Evolutionary conservation across 2,888 invertebrate species (phyloP).

Genomic region (Salticus scenicus): DNA sequence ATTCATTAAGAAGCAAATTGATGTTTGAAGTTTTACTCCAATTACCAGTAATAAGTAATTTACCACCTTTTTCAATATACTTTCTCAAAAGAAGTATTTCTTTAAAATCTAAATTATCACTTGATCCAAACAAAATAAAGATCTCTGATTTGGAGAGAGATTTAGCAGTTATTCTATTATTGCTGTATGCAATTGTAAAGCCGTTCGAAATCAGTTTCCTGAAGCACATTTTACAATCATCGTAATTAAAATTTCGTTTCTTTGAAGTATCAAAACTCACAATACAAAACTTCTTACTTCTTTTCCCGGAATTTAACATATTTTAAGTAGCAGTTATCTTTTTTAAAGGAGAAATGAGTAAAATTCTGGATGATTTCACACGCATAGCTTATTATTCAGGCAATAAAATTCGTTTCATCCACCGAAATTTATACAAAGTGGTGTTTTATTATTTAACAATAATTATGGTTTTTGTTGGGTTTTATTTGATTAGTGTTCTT

Average conservation of each 20-base stretch:
- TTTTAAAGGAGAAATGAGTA: no score
- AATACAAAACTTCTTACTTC: not conserved
- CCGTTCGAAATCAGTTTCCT: constrained; percentile 19
- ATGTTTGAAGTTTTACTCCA: constrained; percentile 92
- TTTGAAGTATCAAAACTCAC: constrained; percentile 34
- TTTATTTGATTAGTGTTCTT: no score
- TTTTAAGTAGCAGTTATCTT: no score
- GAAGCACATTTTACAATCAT: not conserved
- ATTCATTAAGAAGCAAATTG: constrained; percentile 96
- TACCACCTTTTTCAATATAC: constrained; percentile 89
- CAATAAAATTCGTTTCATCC: no score
- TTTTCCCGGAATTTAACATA: not conserved
- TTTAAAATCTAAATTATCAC: not conserved
- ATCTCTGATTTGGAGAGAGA: constrained; percentile 5
- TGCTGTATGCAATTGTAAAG: constrained; percentile 20
- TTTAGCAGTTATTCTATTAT: not conserved
- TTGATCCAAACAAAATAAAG: constrained; percentile 21
- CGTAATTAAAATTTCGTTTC: not conserved
- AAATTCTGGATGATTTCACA: no score
- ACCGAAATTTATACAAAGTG: no score
- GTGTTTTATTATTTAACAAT: no score
- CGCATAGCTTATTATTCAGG: no score
- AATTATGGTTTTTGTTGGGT: no score
- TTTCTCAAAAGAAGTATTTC: constrained; percentile 80
- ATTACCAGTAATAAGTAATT: constrained; percentile 87